Conservation (phyloP, 2,797 vertebrate species). For the Myotis planiceps region DNA sequence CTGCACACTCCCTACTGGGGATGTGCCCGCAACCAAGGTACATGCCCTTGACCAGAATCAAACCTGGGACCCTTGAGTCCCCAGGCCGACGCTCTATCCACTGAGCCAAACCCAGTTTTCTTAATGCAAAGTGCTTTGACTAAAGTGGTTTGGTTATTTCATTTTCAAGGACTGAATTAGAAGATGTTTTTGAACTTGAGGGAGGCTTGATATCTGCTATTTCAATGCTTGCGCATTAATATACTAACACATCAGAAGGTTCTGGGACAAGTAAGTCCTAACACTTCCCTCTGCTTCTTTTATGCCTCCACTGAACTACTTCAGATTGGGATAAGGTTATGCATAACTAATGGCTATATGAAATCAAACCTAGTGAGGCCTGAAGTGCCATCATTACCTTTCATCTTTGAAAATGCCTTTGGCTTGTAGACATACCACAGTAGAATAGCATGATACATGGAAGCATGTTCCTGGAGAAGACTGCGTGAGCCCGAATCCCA, state of each 20-base stretch:
- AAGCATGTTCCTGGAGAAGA: background rate
- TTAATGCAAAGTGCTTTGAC: background rate
- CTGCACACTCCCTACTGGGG: too few relatives aligned
- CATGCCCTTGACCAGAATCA: too few relatives aligned
- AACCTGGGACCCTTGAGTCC: too few relatives aligned
- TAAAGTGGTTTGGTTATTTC: background rate
- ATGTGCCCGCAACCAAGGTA: too few relatives aligned
- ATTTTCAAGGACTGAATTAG: background rate
- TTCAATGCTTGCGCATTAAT: background rate
- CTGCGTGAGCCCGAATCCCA: background rate
- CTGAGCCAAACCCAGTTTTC: background rate
- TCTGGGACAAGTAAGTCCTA: background rate
- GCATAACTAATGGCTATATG: background rate
- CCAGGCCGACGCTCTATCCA: too few relatives aligned
- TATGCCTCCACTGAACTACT: background rate
- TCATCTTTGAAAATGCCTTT: background rate
- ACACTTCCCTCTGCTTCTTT: background rate
- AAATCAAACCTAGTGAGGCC: background rate
- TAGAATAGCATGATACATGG: background rate
- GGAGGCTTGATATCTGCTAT: background rate
- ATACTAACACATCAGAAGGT: background rate
- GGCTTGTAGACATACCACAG: background rate
- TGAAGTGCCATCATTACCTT: background rate
- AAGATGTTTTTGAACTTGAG: background rate
- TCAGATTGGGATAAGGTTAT: background rate